Percentiles rank a stretch among this genome's conserved stretches.
These are phyloP conservation scores for Hippolais icterina DNA, from an alignment of 2,113 vertebrate species.

Conservation along the genomic window DNA sequence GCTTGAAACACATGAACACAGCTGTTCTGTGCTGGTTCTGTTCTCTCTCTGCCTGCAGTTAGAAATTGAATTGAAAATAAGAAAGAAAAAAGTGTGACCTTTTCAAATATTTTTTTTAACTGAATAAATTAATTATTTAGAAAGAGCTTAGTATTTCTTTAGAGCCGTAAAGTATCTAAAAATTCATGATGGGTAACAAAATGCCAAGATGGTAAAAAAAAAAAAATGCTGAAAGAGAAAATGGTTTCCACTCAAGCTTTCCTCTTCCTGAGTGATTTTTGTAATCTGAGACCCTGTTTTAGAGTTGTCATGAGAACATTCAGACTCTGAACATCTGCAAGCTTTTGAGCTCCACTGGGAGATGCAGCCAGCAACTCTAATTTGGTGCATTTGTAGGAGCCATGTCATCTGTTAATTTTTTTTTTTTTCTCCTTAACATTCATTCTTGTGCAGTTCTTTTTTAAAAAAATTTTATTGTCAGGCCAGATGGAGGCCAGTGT, in stretches of 20 bases:
- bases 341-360: conserved; percentile 6
- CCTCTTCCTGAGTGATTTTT: conserved; percentile 35
- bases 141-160: neutral
- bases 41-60: neutral
- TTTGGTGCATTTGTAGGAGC: neutral
- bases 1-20: neutral
- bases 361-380: conserved; percentile 30
- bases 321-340: conserved; percentile 32
- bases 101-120: neutral
- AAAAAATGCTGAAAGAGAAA: conserved; percentile 2
- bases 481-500: neutral
- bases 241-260: conserved; percentile 22
- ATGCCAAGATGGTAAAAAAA: neutral
- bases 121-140: neutral
- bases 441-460: neutral
- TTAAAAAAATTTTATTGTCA: neutral
- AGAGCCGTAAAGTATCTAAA: neutral
- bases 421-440: neutral
- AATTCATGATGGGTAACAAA: neutral
- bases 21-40: neutral
- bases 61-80: neutral
- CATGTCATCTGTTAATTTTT: conserved; percentile 3
- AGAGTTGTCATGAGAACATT: conserved; percentile 37
- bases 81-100: neutral
- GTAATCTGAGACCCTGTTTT: conserved; percentile 32